Evolutionary conservation across 2,113 vertebrate species (phyloP).

Genomic region (Pyrgilauda ruficollis): DNA sequence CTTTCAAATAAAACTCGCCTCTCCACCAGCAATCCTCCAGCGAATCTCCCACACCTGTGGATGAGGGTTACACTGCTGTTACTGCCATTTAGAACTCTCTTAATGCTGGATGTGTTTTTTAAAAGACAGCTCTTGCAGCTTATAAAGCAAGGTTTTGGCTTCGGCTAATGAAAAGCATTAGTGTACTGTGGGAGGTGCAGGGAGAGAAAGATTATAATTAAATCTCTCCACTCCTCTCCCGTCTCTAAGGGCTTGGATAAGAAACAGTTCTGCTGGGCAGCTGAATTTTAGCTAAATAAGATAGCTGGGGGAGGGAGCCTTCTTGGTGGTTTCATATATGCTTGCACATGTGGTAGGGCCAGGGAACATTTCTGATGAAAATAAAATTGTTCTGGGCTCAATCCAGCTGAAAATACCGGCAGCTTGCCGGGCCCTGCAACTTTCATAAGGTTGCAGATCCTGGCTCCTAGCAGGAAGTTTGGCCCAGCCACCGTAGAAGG

Average conservation of each 20-base stretch:
- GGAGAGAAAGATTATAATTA: constrained; percentile 67
- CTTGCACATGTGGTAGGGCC: constrained; percentile 60
- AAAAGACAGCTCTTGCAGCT: constrained; percentile 48
- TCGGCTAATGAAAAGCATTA: constrained; percentile 56
- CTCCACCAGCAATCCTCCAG: constrained; percentile 40
- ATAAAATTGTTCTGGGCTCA: constrained; percentile 63
- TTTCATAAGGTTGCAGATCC: constrained; percentile 59
- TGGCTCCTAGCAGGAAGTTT: constrained; percentile 52
- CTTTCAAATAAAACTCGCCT: constrained; percentile 12
- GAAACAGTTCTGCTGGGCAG: constrained; percentile 63
- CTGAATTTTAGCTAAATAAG: constrained; percentile 54
- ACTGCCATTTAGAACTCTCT: constrained; percentile 41
- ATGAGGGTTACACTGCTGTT: not conserved
- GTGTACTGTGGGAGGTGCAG: constrained; percentile 58
- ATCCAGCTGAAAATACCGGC: constrained; percentile 56
- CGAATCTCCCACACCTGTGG: constrained; percentile 49
- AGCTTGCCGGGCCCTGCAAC: constrained; percentile 49
- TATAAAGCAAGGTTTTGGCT: constrained; percentile 64
- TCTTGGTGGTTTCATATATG: constrained; percentile 58
- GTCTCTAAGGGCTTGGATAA: constrained; percentile 62
- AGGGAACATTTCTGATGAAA: constrained; percentile 65
- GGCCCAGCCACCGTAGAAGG: not conserved
- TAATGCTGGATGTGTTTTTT: constrained; percentile 35
- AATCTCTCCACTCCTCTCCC: constrained; percentile 52
- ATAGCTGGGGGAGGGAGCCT: constrained; percentile 61